Evolutionary conservation across 2,113 vertebrate genomes (phyloP).

Genomic region (Rhizomys pruinosus): DNA sequence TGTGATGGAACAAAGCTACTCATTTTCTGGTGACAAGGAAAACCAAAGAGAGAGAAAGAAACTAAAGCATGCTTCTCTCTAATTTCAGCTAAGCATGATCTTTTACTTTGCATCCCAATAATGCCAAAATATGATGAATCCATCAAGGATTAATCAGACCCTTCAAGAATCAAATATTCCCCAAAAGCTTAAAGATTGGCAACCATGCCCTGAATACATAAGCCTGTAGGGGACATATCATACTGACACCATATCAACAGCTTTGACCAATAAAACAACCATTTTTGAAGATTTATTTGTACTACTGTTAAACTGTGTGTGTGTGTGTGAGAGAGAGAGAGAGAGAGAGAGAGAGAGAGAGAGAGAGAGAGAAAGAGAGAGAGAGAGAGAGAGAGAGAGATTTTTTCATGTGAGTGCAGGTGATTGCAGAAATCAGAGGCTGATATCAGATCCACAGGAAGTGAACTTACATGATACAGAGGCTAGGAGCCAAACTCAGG

Average conservation of each 20-base stretch:
- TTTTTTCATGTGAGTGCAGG: no score
- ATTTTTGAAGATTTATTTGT: no score
- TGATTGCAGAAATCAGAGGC: no score
- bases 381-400: no score
- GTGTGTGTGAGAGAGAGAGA: no score
- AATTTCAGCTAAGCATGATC: background rate
- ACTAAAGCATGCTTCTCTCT: background rate
- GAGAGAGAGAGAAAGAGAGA: no score
- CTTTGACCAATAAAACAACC: constrained; percentile 21
- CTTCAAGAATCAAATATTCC: background rate
- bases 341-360: no score
- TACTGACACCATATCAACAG: background rate
- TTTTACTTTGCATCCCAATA: background rate
- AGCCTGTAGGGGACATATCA: background rate
- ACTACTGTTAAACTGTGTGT: no score
- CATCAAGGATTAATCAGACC: background rate
- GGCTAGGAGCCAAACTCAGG: no score
- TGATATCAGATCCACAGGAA: no score
- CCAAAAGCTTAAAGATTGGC: background rate
- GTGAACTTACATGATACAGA: no score
- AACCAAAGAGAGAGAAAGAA: background rate
- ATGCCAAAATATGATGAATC: background rate
- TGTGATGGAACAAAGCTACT: background rate
- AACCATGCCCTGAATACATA: background rate
- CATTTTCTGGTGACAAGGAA: background rate